These are phyloP conservation scores for Diadromus collaris DNA, from an alignment of 2,888 invertebrate genomes.

Conservation along the genomic window DNA sequence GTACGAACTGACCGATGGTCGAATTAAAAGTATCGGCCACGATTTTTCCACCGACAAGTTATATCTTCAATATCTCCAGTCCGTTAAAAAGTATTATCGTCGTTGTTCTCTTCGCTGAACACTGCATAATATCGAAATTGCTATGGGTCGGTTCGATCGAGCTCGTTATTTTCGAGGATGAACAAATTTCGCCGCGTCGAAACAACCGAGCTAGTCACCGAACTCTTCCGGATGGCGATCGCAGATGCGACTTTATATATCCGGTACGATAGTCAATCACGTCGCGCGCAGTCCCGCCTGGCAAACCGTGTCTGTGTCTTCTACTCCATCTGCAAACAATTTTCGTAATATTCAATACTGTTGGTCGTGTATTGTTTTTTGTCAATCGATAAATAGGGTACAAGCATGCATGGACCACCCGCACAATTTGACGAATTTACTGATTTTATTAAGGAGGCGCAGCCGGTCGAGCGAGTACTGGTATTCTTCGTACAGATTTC, in stretches of 20 bases:
- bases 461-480: background rate
- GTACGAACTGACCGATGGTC: slow-evolving; percentile 19
- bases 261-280: slow-evolving; percentile 91
- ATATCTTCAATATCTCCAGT: background rate
- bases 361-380: background rate
- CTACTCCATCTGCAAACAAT: slow-evolving; percentile 89
- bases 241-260: slow-evolving; percentile 94
- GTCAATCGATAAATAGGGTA: background rate
- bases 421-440: background rate
- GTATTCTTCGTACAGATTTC: slow-evolving; percentile 14
- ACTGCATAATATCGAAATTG: slow-evolving; percentile 31
- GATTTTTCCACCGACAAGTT: slow-evolving; percentile 8
- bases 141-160: background rate
- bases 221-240: slow-evolving; percentile 96
- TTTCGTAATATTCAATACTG: slow-evolving; percentile 20
- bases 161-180: background rate
- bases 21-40: slow-evolving; percentile 13
- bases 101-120: slow-evolving; percentile 41
- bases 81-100: slow-evolving; percentile 16
- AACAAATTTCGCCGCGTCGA: slow-evolving; percentile 25
- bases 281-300: slow-evolving; percentile 83
- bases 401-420: slow-evolving; percentile 16
- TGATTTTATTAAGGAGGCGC: background rate
- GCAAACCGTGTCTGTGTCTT: slow-evolving; percentile 84
- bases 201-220: slow-evolving; percentile 85